Evolutionary conservation across 1,140 invertebrate species (phyloP).

Genomic region (Agrilus planipennis): DNA sequence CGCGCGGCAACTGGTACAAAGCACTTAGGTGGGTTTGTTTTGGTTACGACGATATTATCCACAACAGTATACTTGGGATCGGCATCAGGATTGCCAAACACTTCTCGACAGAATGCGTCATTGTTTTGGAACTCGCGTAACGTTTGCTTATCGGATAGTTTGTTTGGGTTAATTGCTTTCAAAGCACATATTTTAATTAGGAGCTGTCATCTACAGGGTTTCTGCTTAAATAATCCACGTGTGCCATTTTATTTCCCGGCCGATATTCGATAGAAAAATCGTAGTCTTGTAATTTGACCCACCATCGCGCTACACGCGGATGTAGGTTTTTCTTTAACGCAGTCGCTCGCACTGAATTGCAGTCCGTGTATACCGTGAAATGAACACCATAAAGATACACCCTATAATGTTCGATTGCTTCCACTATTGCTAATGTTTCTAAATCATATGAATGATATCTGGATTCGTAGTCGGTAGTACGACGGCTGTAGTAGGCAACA

Average conservation of each 20-base stretch:
- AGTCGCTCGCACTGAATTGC: neutral
- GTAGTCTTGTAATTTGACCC: no score
- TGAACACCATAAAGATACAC: slow-evolving; percentile 26
- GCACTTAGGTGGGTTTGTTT: slow-evolving; percentile 5
- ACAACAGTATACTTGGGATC: neutral
- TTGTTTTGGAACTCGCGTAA: neutral
- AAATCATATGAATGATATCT: slow-evolving; percentile 31
- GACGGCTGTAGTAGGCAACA: slow-evolving; percentile 28
- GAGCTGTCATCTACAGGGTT: no score
- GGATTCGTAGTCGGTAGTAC: slow-evolving; percentile 18
- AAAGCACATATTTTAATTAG: slow-evolving; percentile 27
- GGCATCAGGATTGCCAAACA: neutral
- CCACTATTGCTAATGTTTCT: slow-evolving; percentile 30
- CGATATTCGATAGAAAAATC: no score
- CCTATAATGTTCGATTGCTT: slow-evolving; percentile 21
- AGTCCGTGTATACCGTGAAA: neutral
- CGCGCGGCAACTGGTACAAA: slow-evolving; percentile 7
- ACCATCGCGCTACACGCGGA: no score
- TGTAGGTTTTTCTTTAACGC: slow-evolving; percentile 18
- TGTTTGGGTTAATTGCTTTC: slow-evolving; percentile 24
- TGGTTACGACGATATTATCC: neutral
- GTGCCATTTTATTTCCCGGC: slow-evolving; percentile 10
- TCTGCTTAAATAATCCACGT: slow-evolving; percentile 19
- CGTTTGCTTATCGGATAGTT: neutral
- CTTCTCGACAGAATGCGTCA: slow-evolving; percentile 1